Conservation (phyloP, 2,797 vertebrate genomes). For the Periparus ater region DNA sequence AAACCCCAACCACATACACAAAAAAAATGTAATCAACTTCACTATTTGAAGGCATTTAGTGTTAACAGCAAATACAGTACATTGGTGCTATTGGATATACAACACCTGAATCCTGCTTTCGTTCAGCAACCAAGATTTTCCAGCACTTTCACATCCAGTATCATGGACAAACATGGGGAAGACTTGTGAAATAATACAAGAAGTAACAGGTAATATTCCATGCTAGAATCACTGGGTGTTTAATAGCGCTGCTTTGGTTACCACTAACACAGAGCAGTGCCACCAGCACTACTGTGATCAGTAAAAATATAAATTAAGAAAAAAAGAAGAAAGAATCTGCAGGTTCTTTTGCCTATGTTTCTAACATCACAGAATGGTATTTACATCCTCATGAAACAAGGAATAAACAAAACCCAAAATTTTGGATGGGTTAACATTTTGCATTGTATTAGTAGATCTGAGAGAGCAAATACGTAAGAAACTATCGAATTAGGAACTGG, state of each 20-base stretch:
- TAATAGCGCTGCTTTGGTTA: background rate
- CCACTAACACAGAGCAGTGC: background rate
- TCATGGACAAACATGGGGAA: background rate
- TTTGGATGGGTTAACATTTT: background rate
- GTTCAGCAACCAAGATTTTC: background rate
- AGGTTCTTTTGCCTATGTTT: background rate
- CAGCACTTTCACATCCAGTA: background rate
- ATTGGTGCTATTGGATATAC: background rate
- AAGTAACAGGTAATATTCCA: constrained; percentile 1
- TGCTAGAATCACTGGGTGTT: background rate
- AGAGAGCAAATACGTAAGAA: background rate
- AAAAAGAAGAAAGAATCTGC: background rate
- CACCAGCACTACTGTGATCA: background rate
- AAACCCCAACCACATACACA: background rate
- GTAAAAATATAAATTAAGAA: background rate
- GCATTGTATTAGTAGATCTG: background rate
- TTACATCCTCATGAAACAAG: background rate
- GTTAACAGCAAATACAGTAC: background rate
- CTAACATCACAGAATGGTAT: background rate
- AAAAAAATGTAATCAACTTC: background rate
- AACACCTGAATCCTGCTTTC: background rate
- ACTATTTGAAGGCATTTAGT: background rate
- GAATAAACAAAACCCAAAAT: background rate
- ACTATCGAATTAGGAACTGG: background rate
- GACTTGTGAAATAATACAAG: background rate